Evolutionary conservation across 2,113 vertebrate genomes (phyloP).

Genomic region (Gobio gobio): DNA sequence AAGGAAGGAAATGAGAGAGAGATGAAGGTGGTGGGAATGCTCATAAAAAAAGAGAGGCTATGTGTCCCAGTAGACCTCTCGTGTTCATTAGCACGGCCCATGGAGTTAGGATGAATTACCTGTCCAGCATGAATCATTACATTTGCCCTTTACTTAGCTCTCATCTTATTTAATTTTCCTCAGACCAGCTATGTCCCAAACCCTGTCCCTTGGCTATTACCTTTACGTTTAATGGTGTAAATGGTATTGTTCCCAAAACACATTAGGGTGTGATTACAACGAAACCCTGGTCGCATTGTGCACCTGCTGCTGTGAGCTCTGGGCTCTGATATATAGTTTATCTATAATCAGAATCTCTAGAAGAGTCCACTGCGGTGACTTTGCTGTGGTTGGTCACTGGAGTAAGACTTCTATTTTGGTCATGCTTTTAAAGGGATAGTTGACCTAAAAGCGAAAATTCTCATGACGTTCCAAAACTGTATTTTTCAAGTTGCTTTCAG

Average conservation of each 20-base stretch:
- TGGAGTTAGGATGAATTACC: constrained; percentile 39
- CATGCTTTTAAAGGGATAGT: constrained; percentile 6
- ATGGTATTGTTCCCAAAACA: constrained; percentile 34
- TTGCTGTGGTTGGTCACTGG: neutral
- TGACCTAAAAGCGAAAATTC: neutral
- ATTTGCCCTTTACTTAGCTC: constrained; percentile 35
- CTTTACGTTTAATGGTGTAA: constrained; percentile 23
- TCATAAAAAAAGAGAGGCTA: neutral
- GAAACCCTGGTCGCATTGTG: neutral
- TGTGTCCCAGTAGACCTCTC: too few relatives aligned
- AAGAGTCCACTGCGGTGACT: neutral
- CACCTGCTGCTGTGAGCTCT: constrained; percentile 22
- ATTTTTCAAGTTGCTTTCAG: neutral
- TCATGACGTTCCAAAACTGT: neutral
- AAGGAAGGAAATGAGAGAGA: constrained; percentile 32
- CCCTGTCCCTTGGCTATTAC: constrained; percentile 3
- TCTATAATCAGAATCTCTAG: neutral
- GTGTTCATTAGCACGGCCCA: constrained; percentile 32
- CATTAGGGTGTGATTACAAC: constrained; percentile 20
- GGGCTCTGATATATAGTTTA: neutral
- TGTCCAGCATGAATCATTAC: constrained; percentile 36
- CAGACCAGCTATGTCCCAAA: neutral
- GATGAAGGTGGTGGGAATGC: constrained; percentile 9
- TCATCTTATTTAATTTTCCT: constrained; percentile 26
- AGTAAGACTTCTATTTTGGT: neutral